Evolutionary conservation across 2,113 vertebrate species (phyloP), one percentile per base, ranked within the genome.

Genomic region (Ailurus styani): DNA sequence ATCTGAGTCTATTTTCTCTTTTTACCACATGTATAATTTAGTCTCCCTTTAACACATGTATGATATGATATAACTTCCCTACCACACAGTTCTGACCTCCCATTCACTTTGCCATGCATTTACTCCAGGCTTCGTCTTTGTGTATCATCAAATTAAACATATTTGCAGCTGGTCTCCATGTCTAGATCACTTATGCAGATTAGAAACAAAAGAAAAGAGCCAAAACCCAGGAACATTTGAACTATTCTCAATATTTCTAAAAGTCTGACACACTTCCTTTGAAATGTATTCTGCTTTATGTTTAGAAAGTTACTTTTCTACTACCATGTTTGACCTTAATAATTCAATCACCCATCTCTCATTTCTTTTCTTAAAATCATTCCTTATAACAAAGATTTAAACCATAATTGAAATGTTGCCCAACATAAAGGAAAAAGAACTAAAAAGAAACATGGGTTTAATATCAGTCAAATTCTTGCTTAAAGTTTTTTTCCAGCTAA

Each of bases 151-250:
- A 95, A 97, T 31, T 54, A 93, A 96, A 93, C n/a, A 52, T 91
- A 95, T 96, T 93, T 98, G 25, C 90, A 98, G 84, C 81, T 98
- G 87, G 55, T 90, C 93, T 98, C 29, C 9, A 4, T 88, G 42
- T 90, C 87, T 86, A 15, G 72, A 97, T 87, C 55, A 86, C 93
- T 98, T 95, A 94, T 82, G 31, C 6, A 96, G 92, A 96, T 96
- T 66, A 79, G 62, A 96, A 96, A 96, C 77, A 95, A 93, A 70
- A 75, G 91, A 98, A 85, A 98, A 83, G 78, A 40, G 66, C 55
- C 60, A 50, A 91, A 98, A 13, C 21, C 2, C 12, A 40, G 42
- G 2, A 84, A 98, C 34, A 66, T 97, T 79, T 98, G 78, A 66
- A 87, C 50, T 84, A 86, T 12, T 34, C 11, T 96, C 57, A 87